Evolutionary conservation across 2,888 invertebrate genomes (phyloP).

Genomic region (Scaptomyza cyrtandrae): DNA sequence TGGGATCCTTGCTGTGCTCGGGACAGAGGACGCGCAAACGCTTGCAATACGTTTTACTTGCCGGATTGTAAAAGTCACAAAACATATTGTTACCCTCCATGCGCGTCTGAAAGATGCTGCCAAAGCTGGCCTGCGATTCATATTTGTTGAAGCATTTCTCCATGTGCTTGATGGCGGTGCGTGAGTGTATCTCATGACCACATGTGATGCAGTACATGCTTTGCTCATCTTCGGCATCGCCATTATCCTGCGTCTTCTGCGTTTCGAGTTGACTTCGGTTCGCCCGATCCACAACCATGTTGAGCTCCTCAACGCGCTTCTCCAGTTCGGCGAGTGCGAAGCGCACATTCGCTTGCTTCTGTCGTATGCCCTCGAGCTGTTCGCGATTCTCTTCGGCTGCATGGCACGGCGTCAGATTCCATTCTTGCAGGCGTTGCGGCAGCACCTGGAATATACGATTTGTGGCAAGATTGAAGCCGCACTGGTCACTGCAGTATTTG

Average conservation of each 20-base stretch:
- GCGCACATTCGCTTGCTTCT: conserved; percentile 91
- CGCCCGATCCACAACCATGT: conserved; percentile 91
- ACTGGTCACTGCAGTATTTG: conserved; percentile 97
- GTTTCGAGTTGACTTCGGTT: conserved; percentile 89
- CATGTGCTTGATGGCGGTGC: conserved; percentile 97
- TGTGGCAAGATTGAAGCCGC: conserved; percentile 95
- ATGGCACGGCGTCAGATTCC: conserved; percentile 93
- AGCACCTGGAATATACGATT: conserved; percentile 92
- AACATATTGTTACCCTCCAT: conserved; percentile 99
- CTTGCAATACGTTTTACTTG: conserved; percentile 97
- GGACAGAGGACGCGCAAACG: conserved; percentile 97
- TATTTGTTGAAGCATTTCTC: conserved; percentile 99
- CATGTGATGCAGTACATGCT: conserved; percentile 98
- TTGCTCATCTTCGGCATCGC: conserved; percentile 88
- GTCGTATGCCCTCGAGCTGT: conserved; percentile 89
- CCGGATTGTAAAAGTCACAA: conserved; percentile 97
- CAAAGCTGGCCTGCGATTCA: conserved; percentile 98
- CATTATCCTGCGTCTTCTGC: conserved; percentile 86
- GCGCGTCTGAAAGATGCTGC: conserved; percentile 96
- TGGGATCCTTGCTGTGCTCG: conserved; percentile 97
- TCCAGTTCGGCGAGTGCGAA: conserved; percentile 92
- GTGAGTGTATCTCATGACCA: conserved; percentile 96
- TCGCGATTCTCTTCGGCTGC: conserved; percentile 93
- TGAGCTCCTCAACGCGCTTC: conserved; percentile 90
- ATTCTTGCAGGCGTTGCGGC: conserved; percentile 96